These are phyloP conservation scores for Chloroceryle amazona DNA, from an alignment of 2,797 vertebrate species.

Conservation along the genomic window DNA sequence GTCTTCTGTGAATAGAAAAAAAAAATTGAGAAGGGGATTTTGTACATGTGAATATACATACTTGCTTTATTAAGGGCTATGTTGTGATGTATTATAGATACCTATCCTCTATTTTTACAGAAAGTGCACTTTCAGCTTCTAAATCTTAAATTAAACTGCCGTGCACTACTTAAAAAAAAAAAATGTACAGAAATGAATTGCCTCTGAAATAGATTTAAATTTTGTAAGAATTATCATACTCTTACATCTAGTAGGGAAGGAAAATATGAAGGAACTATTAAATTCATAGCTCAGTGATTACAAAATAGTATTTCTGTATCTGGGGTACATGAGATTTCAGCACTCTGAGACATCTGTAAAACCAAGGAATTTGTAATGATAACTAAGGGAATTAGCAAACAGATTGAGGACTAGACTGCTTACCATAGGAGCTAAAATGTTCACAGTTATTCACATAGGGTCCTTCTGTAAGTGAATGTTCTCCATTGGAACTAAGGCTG, in stretches of 20 bases:
- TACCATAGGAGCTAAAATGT: background rate
- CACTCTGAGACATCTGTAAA: background rate
- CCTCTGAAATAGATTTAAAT: conserved; percentile 46
- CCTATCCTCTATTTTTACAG: background rate
- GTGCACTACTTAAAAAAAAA: background rate
- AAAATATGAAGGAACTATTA: conserved; percentile 41
- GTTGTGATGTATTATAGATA: background rate
- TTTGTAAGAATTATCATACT: conserved; percentile 39
- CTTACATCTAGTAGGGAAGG: conserved; percentile 7
- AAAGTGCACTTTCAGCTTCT: conserved; percentile 16
- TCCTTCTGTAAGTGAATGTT: background rate
- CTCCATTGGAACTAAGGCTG: accelerated
- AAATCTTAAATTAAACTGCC: conserved; percentile 41
- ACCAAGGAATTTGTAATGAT: background rate
- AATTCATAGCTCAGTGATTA: conserved; percentile 7
- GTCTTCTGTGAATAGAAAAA: background rate
- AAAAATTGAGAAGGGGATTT: background rate
- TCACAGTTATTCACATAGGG: background rate
- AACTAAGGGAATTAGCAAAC: background rate
- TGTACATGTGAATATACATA: background rate
- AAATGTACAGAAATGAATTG: conserved; percentile 27
- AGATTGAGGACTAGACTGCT: background rate
- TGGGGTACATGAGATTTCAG: background rate
- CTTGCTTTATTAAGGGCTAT: background rate
- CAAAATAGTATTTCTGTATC: background rate